Evolutionary conservation across 2,113 vertebrate genomes (phyloP).

Genomic region (Tursiops truncatus): DNA sequence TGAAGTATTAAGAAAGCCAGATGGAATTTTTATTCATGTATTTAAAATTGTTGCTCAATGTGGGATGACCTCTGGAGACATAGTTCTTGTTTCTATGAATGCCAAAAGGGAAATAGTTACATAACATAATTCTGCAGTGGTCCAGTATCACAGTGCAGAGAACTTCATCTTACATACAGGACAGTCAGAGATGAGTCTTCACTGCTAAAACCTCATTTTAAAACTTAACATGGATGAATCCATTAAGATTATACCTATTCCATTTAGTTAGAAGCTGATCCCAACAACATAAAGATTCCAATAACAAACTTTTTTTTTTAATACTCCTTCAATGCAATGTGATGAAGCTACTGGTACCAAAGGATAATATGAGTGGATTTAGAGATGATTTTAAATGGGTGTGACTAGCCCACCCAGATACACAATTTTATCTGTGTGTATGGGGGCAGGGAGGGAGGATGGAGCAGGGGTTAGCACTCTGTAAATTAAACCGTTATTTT

Average conservation of each 20-base stretch:
- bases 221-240: conserved; percentile 13
- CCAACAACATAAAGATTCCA: background rate
- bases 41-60: conserved; percentile 15
- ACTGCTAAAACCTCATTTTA: background rate
- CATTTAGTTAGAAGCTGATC: background rate
- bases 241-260: background rate
- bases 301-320: background rate
- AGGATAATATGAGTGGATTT: background rate
- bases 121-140: background rate
- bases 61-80: conserved; percentile 21
- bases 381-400: background rate
- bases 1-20: conserved; percentile 32
- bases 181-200: background rate
- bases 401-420: background rate
- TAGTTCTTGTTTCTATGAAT: conserved; percentile 49
- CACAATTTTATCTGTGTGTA: background rate
- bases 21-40: conserved; percentile 51
- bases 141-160: background rate
- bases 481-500: background rate
- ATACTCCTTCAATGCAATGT: background rate
- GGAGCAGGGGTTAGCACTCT: background rate
- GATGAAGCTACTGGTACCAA: background rate
- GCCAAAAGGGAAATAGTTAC: conserved; percentile 32
- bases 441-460: background rate
- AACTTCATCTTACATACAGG: background rate